These are phyloP conservation scores for Morus bassanus DNA, from an alignment of 2,797 vertebrate species.

Conservation along the genomic window DNA sequence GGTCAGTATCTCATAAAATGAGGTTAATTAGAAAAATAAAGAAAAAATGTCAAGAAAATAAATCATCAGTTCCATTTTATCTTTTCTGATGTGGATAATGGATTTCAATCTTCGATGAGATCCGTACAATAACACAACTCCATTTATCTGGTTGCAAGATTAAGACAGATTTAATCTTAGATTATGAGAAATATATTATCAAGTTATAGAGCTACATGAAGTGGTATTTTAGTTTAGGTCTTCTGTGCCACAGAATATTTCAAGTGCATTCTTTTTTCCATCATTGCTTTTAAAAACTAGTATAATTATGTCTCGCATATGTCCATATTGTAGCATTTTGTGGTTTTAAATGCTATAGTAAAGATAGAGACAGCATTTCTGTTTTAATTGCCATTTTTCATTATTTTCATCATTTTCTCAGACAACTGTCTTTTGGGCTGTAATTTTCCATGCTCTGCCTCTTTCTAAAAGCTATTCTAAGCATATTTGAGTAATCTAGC, in stretches of 20 bases:
- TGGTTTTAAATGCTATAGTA: neutral
- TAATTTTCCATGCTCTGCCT: conserved; percentile 24
- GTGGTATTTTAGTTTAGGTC: neutral
- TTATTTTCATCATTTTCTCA: neutral
- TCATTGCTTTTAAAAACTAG: neutral
- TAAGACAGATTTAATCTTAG: neutral
- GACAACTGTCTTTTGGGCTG: neutral
- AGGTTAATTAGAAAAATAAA: conserved; percentile 65
- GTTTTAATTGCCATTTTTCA: neutral
- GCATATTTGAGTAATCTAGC: conserved; percentile 14
- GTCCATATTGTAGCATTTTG: neutral
- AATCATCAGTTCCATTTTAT: conserved; percentile 5
- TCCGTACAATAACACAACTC: neutral
- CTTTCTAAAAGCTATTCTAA: conserved; percentile 2
- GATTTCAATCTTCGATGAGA: neutral
- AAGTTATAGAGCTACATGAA: neutral
- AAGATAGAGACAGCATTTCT: neutral
- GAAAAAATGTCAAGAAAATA: conserved; percentile 55
- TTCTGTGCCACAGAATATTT: neutral
- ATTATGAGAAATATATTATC: neutral
- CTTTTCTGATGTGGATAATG: neutral
- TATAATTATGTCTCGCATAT: neutral
- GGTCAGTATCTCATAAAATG: conserved; percentile 39
- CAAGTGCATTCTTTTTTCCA: neutral
- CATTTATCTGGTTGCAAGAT: neutral